Evolutionary conservation across 2,113 vertebrate species (phyloP).

Genomic region (Xiphophorus maculatus): DNA sequence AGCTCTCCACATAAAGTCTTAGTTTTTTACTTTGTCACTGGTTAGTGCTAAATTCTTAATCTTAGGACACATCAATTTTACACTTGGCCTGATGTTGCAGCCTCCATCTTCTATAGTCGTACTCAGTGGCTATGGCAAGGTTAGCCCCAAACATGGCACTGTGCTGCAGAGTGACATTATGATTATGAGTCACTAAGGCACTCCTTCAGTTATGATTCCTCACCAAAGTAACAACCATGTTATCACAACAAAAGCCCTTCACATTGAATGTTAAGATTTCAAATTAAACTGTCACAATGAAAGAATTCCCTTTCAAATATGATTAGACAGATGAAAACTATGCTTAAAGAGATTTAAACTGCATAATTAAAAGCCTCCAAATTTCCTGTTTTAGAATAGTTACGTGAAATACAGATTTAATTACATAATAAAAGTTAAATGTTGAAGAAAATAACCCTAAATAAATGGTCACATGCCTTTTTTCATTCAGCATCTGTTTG

Average conservation of each 20-base stretch:
- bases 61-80: too few relatives aligned
- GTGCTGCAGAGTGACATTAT: not conserved
- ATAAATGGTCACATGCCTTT: constrained; percentile 47
- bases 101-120: too few relatives aligned
- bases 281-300: constrained; percentile 59
- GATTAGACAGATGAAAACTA: constrained; percentile 37
- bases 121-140: too few relatives aligned
- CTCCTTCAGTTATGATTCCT: constrained; percentile 39
- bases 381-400: constrained; percentile 44
- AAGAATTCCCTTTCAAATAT: constrained; percentile 52
- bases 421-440: constrained; percentile 4
- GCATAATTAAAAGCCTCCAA: constrained; percentile 59
- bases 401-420: constrained; percentile 55
- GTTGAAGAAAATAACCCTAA: constrained; percentile 11
- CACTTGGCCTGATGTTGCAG: too few relatives aligned
- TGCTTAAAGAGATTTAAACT: constrained; percentile 39
- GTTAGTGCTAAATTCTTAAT: too few relatives aligned
- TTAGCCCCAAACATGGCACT: too few relatives aligned
- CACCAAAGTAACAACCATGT: constrained; percentile 28
- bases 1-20: too few relatives aligned
- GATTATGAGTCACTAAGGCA: constrained; percentile 24
- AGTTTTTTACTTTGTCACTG: too few relatives aligned
- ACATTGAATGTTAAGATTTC: constrained; percentile 55
- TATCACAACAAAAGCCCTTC: constrained; percentile 55
- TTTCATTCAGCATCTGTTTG: constrained; percentile 69